Percentiles rank a stretch among this genome's conserved stretches.
Conservation (phyloP, 2,113 vertebrate genomes). For the Corvus cornix region DNA sequence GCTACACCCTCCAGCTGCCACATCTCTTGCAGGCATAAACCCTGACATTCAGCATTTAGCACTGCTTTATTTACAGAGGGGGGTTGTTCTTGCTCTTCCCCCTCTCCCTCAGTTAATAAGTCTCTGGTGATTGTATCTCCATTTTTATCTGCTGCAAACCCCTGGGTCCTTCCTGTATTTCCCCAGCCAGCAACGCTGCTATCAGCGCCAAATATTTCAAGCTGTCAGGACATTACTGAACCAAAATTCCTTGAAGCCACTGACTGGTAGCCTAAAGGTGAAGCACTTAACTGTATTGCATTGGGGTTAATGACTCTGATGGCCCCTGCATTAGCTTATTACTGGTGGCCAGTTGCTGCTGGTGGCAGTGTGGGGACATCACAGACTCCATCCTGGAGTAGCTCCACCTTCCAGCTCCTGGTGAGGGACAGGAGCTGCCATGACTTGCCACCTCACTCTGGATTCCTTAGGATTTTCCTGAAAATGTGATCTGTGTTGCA, state of each 20-base stretch:
- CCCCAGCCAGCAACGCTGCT: neutral
- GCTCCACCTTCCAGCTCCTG: conserved; percentile 44
- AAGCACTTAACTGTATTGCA: neutral
- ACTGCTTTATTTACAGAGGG: neutral
- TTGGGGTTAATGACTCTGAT: neutral
- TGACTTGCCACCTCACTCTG: neutral
- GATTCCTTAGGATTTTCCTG: conserved; percentile 46
- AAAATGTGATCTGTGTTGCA: conserved; percentile 28
- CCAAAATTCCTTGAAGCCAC: neutral
- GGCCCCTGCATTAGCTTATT: neutral
- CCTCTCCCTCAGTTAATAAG: neutral
- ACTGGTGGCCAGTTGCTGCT: neutral
- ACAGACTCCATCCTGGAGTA: conserved; percentile 2
- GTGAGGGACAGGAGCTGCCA: neutral
- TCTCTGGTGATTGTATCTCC: conserved; percentile 20
- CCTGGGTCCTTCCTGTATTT: neutral
- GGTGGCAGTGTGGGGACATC: neutral
- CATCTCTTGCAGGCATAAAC: neutral
- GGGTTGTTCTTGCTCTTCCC: neutral
- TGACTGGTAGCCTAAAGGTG: conserved; percentile 1
- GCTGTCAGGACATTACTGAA: neutral
- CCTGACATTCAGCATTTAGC: conserved; percentile 5
- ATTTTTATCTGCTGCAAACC: neutral
- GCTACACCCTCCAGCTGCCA: conserved; percentile 14
- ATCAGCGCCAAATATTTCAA: conserved; percentile 27